Conservation (phyloP, 2,797 vertebrate species). For the Diglossa cyanea region DNA sequence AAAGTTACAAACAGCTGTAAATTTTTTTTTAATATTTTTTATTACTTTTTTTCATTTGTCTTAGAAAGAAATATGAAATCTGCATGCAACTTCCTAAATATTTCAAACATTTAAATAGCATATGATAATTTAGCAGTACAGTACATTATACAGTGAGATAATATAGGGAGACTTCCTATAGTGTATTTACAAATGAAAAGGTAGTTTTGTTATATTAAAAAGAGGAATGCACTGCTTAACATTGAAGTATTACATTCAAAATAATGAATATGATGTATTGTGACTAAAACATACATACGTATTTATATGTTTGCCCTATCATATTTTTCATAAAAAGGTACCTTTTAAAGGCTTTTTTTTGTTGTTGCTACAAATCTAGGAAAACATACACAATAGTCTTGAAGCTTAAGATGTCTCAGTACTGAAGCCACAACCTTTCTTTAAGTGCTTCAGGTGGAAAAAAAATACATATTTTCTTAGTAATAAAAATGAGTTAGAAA, state of each 20-base stretch:
- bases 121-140: constrained; percentile 83
- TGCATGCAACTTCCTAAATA: constrained; percentile 79
- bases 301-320: constrained; percentile 39
- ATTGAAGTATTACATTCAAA: constrained; percentile 40
- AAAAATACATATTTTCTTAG: neutral
- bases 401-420: constrained; percentile 35
- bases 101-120: constrained; percentile 85
- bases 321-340: constrained; percentile 50
- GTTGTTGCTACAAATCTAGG: constrained; percentile 38
- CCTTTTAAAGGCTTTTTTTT: constrained; percentile 37
- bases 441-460: constrained; percentile 8
- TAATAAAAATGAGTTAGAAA: constrained; percentile 19
- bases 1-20: neutral
- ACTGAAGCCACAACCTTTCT: constrained; percentile 14
- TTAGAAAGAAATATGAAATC: constrained; percentile 83
- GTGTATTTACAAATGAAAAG: constrained; percentile 74
- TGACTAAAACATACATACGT: constrained; percentile 41
- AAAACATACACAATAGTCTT: constrained; percentile 27
- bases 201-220: constrained; percentile 46
- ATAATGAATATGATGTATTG: constrained; percentile 33
- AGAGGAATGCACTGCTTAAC: constrained; percentile 57
- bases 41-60: constrained; percentile 70
- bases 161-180: constrained; percentile 72
- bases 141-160: constrained; percentile 80
- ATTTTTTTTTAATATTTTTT: constrained; percentile 67